These are phyloP conservation scores for Augochlora pura DNA, from an alignment of 1,140 invertebrate species.

Conservation along the genomic window DNA sequence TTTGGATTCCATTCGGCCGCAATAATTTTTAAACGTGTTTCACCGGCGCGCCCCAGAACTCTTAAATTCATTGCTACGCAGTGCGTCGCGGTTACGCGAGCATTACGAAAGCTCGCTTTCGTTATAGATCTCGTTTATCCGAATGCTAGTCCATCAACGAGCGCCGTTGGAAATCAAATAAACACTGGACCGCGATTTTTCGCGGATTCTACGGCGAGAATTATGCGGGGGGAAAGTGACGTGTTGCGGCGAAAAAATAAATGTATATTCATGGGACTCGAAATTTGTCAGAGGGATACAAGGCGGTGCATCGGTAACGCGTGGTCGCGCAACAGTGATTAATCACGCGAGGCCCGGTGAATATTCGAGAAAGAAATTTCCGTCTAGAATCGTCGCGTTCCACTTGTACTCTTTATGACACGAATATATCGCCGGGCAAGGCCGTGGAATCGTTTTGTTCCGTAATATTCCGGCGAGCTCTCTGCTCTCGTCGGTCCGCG, in stretches of 20 bases:
- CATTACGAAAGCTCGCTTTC: too few species aligned
- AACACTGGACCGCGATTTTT: too few species aligned
- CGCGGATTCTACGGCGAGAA: too few species aligned
- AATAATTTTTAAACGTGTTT: background rate
- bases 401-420: constrained; percentile 38
- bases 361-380: constrained; percentile 23
- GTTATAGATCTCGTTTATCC: too few species aligned
- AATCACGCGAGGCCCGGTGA: background rate
- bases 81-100: too few species aligned
- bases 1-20: background rate
- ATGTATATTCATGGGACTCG: background rate
- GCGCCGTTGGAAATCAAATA: too few species aligned
- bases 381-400: constrained; percentile 18
- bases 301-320: background rate
- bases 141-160: too few species aligned
- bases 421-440: constrained; percentile 26
- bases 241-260: background rate
- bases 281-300: background rate
- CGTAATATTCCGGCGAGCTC: constrained; percentile 29
- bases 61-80: too few species aligned
- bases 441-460: constrained; percentile 37
- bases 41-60: too few species aligned
- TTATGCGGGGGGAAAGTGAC: background rate
- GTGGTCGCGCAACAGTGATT: constrained; percentile 1
- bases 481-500: background rate